These are phyloP conservation scores for Morus bassanus DNA, from an alignment of 2,797 vertebrate species.

Conservation along the genomic window DNA sequence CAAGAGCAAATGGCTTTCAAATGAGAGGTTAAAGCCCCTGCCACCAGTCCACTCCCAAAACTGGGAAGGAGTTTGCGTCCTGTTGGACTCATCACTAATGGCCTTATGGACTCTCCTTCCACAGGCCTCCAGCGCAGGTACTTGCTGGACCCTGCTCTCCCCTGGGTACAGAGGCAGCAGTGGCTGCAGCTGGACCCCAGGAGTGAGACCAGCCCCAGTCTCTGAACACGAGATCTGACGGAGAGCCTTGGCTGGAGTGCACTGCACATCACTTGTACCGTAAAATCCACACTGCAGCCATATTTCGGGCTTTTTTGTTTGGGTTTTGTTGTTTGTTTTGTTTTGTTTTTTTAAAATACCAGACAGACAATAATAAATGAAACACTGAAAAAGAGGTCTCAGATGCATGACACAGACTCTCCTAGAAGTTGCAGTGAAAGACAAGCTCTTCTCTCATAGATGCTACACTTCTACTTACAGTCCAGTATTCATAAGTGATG, in stretches of 20 bases:
- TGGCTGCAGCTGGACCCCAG: not conserved
- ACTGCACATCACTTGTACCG: not conserved
- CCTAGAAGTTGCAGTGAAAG: not conserved
- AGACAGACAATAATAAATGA: not conserved
- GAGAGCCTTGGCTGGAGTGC: not conserved
- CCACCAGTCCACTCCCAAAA: not conserved
- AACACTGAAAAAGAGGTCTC: not conserved
- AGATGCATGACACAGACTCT: not conserved
- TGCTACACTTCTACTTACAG: not conserved
- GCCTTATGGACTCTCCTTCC: not conserved
- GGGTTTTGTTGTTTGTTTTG: too few relatives aligned
- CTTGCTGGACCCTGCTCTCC: not conserved
- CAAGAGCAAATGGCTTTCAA: not conserved
- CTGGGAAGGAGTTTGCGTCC: not conserved
- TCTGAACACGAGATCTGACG: not conserved
- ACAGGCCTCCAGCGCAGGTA: not conserved
- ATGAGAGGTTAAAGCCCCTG: not conserved
- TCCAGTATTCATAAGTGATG: not conserved
- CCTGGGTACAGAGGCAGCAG: fast-evolving
- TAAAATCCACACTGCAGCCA: not conserved
- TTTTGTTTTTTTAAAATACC: not conserved
- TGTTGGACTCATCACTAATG: fast-evolving
- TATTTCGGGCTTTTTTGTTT: not conserved
- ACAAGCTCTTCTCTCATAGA: not conserved
- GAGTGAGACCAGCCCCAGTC: not conserved